These are phyloP conservation scores for Gila robusta DNA, from an alignment of 2,797 vertebrate genomes.

Conservation along the genomic window DNA sequence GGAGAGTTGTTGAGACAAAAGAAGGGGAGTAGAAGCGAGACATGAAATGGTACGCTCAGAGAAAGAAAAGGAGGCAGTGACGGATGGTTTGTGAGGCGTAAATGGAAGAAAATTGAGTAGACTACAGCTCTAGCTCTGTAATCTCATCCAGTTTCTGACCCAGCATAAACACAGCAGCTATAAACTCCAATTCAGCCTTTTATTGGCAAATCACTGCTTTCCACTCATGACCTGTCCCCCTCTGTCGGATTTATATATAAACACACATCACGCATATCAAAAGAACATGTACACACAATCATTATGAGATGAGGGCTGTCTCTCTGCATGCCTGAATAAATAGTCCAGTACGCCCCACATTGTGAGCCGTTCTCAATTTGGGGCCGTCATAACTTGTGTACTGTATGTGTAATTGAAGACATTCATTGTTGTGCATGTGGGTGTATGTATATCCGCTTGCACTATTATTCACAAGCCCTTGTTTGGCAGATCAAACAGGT, in stretches of 20 bases:
- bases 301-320: conserved; percentile 24
- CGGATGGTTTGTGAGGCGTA: conserved; percentile 47
- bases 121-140: conserved; percentile 39
- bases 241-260: conserved; percentile 40
- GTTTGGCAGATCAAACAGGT: conserved; percentile 39
- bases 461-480: conserved; percentile 16
- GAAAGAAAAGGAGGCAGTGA: conserved; percentile 40
- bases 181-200: conserved; percentile 51
- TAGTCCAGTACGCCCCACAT: conserved; percentile 6
- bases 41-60: conserved; percentile 13
- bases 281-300: conserved; percentile 20
- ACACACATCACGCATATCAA: conserved; percentile 19
- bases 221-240: conserved; percentile 31
- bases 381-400: conserved; percentile 20
- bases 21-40: conserved; percentile 22
- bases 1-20: conserved; percentile 33
- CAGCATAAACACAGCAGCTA: conserved; percentile 44
- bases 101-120: conserved; percentile 51
- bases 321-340: conserved; percentile 25
- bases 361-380: neutral
- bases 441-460: conserved; percentile 8
- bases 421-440: conserved; percentile 26
- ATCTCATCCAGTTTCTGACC: conserved; percentile 41
- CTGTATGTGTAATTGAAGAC: conserved; percentile 45
- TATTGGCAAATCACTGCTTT: conserved; percentile 51